phyloP scores from a whole-genome alignment of 2,113 vertebrate genomes.

The Sigmodon hispidus region DNA sequence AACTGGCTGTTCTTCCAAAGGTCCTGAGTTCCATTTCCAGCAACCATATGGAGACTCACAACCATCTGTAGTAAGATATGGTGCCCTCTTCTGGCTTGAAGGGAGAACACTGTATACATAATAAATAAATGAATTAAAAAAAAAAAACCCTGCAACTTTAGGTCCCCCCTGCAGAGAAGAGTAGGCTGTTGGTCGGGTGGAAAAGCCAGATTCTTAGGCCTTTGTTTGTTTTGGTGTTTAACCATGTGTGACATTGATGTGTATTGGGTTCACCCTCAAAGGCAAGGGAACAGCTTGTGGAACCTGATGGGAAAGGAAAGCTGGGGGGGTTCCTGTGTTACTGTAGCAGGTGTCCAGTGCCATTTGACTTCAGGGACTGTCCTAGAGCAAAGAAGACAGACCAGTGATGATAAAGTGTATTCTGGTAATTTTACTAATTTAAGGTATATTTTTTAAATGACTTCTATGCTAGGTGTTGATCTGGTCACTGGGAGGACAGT shows the following conservation, averaged over 20 bases:
- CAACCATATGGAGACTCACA: too few species aligned
- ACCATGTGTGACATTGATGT: not conserved
- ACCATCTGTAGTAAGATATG: too few species aligned
- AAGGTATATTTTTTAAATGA: not conserved
- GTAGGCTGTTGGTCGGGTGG: not conserved
- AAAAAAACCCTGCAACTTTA: too few species aligned
- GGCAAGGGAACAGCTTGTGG: not conserved
- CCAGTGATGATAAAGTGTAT: not conserved
- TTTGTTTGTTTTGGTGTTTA: constrained; percentile 30
- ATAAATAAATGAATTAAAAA: too few species aligned
- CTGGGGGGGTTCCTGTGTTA: not conserved
- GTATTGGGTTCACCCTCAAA: not conserved
- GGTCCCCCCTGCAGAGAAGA: not conserved
- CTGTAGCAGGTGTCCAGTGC: not conserved
- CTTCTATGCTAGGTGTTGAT: not conserved
- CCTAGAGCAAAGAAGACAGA: not conserved
- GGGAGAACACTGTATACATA: too few species aligned
- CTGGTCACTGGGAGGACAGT: not conserved
- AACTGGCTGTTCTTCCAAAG: too few species aligned
- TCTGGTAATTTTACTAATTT: not conserved
- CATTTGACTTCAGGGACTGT: not conserved
- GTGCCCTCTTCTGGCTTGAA: too few species aligned
- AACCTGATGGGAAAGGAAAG: not conserved
- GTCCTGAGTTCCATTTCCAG: too few species aligned
- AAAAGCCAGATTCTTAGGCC: not conserved